These are phyloP conservation scores for Cryptoprocta ferox DNA, from an alignment of 2,797 vertebrate genomes.

Conservation along the genomic window DNA sequence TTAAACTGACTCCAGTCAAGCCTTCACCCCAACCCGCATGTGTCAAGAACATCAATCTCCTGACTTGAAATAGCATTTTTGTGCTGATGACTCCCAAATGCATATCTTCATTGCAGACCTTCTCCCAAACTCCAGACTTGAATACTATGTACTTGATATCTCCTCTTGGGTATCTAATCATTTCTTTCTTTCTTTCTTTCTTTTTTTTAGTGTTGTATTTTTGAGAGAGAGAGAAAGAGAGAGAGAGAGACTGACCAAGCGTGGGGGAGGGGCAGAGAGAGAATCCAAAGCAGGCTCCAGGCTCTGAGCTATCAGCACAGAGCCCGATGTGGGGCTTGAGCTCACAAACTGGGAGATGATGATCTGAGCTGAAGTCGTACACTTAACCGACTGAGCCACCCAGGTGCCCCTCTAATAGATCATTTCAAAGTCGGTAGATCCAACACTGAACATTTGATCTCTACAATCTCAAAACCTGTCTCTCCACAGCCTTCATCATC, in stretches of 20 bases:
- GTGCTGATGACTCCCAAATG: background rate
- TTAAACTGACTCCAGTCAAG: background rate
- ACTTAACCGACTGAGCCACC: no score
- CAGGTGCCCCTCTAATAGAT: background rate
- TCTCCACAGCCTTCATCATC: background rate
- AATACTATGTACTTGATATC: background rate
- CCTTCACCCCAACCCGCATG: background rate
- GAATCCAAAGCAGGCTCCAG: no score
- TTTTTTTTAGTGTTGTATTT: no score
- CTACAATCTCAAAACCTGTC: background rate
- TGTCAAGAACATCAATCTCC: background rate
- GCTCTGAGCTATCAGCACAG: no score
- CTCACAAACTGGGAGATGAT: no score
- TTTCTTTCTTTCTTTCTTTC: no score
- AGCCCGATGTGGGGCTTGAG: no score
- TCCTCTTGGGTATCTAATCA: background rate
- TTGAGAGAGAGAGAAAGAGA: no score
- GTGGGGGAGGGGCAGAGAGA: no score
- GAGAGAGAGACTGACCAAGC: no score
- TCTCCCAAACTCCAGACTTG: background rate
- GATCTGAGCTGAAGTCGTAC: no score
- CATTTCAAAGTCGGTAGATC: background rate
- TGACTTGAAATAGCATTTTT: slow-evolving; percentile 22
- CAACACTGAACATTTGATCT: background rate
- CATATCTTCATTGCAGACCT: background rate